A percentile compares a stretch with the other conserved stretches of the same genome.
phyloP scores from a whole-genome alignment of 2,113 vertebrate species.

The Scomber japonicus region DNA sequence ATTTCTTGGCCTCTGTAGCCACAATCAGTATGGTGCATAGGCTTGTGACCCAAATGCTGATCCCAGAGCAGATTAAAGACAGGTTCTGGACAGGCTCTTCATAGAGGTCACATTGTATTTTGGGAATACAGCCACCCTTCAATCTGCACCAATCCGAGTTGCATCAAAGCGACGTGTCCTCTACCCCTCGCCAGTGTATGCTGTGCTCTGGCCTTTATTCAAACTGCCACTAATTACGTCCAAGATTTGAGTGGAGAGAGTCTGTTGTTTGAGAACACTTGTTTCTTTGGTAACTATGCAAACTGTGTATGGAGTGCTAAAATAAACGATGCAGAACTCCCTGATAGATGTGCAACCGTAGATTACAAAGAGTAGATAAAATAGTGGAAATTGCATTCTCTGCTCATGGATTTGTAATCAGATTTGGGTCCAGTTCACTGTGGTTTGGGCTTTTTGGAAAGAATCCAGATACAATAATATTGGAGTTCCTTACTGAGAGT shows the following conservation, averaged over 20 bases:
- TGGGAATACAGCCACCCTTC: slow-evolving; percentile 54
- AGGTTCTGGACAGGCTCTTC: slow-evolving; percentile 6
- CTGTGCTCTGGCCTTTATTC: slow-evolving; percentile 56
- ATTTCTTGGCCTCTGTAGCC: slow-evolving; percentile 22
- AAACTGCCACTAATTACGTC: slow-evolving; percentile 67
- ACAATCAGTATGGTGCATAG: slow-evolving; percentile 39
- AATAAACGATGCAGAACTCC: slow-evolving; percentile 35
- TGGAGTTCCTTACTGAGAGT: slow-evolving; percentile 25
- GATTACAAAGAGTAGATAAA: slow-evolving; percentile 45
- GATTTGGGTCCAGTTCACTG: slow-evolving; percentile 21
- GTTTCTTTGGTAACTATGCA: slow-evolving; percentile 69
- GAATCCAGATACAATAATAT: slow-evolving; percentile 41
- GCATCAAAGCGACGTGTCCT: slow-evolving; percentile 66
- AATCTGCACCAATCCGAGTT: slow-evolving; percentile 43
- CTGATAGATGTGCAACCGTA: slow-evolving; percentile 30
- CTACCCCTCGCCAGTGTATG: slow-evolving; percentile 38
- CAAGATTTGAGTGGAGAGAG: slow-evolving; percentile 32
- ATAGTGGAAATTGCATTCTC: slow-evolving; percentile 53
- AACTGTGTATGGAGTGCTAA: slow-evolving; percentile 36
- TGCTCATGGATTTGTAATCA: slow-evolving; percentile 35
- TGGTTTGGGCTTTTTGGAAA: slow-evolving; percentile 37
- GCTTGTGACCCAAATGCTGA: slow-evolving; percentile 32
- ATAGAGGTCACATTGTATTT: slow-evolving; percentile 64
- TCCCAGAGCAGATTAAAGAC: slow-evolving; percentile 56
- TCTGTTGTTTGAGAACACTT: slow-evolving; percentile 66